These are phyloP conservation scores for Lytechinus pictus DNA, from an alignment of 35 echinoderm and acorn worm species.

Conservation along the genomic window DNA sequence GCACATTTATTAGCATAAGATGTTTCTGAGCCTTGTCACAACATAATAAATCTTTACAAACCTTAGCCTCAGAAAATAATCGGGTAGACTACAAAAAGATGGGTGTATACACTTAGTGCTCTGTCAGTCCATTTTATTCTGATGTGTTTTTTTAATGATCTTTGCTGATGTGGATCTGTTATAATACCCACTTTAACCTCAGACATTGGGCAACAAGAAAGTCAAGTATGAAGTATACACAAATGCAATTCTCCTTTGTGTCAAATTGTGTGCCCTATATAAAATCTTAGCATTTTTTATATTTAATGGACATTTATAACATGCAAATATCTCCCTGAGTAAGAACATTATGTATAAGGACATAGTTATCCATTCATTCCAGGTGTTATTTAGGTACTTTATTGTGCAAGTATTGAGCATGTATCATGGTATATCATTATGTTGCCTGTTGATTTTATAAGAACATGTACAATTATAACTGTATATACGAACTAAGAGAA, in stretches of 20 bases:
- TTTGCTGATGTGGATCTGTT: background rate
- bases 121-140: too few species aligned
- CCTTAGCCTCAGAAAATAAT: too few species aligned
- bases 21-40: too few species aligned
- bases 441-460: constrained; percentile 5
- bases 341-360: too few species aligned
- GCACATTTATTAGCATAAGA: too few species aligned
- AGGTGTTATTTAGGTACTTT: background rate
- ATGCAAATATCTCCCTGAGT: too few species aligned
- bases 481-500: background rate
- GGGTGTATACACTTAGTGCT: too few species aligned
- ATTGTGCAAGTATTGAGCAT: background rate
- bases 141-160: background rate
- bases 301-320: too few species aligned
- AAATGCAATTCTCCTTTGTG: background rate
- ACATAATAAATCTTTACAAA: too few species aligned
- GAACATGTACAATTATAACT: background rate
- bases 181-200: background rate
- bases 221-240: background rate
- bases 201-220: background rate
- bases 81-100: too few species aligned
- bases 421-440: background rate
- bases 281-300: too few species aligned
- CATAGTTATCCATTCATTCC: background rate
- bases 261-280: too few species aligned